A percentile compares a stretch with the other conserved stretches of the same genome.
These are phyloP conservation scores for Glossosoma conforme DNA, from an alignment of 1,140 invertebrate species.

Conservation along the genomic window DNA sequence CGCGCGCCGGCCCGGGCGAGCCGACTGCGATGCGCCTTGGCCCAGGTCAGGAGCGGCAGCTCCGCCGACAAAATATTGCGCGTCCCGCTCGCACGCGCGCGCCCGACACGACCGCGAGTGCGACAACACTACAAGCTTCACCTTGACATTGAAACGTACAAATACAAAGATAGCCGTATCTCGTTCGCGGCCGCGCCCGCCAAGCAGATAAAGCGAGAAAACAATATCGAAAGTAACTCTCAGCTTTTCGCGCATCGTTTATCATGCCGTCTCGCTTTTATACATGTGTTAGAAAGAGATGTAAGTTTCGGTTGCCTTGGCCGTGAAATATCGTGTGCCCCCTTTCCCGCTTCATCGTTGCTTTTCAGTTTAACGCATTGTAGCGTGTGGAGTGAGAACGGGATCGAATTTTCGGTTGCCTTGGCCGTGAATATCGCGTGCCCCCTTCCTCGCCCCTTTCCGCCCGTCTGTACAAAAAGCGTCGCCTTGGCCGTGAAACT, in stretches of 20 bases:
- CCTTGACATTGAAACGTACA: slow-evolving; percentile 31
- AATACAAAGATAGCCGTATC: neutral
- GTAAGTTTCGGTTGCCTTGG: slow-evolving; percentile 12
- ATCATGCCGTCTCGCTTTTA: slow-evolving; percentile 6
- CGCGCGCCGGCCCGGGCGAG: slow-evolving; percentile 8
- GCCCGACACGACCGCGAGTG: slow-evolving; percentile 7
- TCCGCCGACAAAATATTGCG: neutral
- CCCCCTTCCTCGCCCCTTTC: neutral
- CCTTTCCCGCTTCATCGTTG: too few species aligned
- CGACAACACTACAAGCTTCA: slow-evolving; percentile 3
- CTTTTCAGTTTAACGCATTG: too few species aligned
- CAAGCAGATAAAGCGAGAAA: neutral
- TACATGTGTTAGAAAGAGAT: too few species aligned
- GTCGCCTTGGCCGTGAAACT: neutral
- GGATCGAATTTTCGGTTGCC: too few species aligned
- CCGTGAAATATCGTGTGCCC: slow-evolving; percentile 15
- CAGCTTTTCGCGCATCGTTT: neutral
- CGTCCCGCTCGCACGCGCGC: slow-evolving; percentile 8
- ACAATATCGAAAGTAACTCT: neutral
- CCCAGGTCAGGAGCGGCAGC: slow-evolving; percentile 27
- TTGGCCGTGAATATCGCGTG: slow-evolving; percentile 18
- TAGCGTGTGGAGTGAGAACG: too few species aligned
- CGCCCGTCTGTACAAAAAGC: slow-evolving; percentile 2
- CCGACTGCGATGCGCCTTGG: slow-evolving; percentile 25
- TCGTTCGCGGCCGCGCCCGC: neutral